A percentile compares a stretch with the other conserved stretches of the same genome.
Evolutionary conservation across 2,113 vertebrate species (phyloP).

Genomic region (Daubentonia madagascariensis): DNA sequence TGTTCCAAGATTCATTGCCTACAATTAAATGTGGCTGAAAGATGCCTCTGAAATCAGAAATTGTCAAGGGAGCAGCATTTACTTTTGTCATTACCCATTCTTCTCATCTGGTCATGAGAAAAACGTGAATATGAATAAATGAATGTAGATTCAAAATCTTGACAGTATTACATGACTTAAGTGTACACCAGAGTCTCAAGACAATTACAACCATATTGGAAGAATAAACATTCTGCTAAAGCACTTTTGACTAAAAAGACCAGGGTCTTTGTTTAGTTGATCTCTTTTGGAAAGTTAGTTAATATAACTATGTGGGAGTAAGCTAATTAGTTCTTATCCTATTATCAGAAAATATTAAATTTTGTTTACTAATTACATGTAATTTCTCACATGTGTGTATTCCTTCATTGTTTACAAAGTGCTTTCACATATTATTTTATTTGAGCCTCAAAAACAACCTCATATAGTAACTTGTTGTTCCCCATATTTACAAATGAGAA

Average conservation of each 20-base stretch:
- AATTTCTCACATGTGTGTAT: neutral
- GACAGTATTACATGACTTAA: neutral
- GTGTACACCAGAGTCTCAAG: neutral
- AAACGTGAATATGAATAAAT: neutral
- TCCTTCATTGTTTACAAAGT: neutral
- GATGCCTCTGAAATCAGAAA: neutral
- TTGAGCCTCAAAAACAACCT: neutral
- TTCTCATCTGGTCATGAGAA: neutral
- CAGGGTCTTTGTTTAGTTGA: neutral
- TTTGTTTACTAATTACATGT: neutral
- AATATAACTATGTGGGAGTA: neutral
- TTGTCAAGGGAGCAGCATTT: neutral
- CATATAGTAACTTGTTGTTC: neutral
- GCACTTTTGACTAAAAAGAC: neutral
- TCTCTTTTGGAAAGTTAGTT: neutral
- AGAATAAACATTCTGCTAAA: neutral
- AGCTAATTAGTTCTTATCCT: neutral
- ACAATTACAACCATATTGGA: neutral
- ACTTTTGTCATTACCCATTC: neutral
- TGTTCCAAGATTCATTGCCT: neutral
- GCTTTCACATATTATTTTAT: neutral
- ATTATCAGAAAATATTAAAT: neutral
- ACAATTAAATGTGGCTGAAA: neutral
- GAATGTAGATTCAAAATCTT: neutral
- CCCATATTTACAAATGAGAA: neutral